These are phyloP conservation scores for Vireo altiloquus DNA, from an alignment of 2,113 vertebrate genomes.

Conservation along the genomic window DNA sequence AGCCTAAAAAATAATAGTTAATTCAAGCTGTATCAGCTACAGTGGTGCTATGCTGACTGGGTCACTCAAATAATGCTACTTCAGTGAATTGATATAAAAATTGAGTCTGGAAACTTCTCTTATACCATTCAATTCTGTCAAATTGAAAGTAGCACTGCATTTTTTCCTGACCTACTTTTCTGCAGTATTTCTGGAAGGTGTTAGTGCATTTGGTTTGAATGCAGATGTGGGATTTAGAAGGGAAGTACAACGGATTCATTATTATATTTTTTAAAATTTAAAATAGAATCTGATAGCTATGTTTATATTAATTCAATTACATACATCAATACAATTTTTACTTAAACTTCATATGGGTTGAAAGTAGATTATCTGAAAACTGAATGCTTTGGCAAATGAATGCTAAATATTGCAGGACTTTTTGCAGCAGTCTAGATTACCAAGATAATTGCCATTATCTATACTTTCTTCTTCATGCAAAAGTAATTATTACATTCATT, in stretches of 20 bases:
- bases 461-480: neutral
- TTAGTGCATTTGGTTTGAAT: neutral
- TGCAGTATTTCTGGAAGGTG: neutral
- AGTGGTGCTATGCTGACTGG: neutral
- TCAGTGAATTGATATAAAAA: neutral
- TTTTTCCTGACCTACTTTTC: constrained; percentile 24
- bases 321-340: neutral
- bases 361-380: neutral
- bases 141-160: neutral
- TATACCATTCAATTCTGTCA: neutral
- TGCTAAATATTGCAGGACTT: neutral
- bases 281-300: neutral
- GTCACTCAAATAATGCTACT: neutral
- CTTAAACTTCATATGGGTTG: neutral
- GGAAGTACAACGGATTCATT: neutral
- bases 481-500: neutral
- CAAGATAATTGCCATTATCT: neutral
- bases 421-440: neutral
- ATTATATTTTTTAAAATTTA: neutral
- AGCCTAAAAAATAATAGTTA: neutral
- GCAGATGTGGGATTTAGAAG: neutral
- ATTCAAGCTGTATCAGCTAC: neutral
- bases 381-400: neutral
- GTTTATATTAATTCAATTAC: neutral
- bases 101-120: neutral